Conservation (phyloP, 2,113 vertebrate genomes). For the Balaeniceps rex region DNA sequence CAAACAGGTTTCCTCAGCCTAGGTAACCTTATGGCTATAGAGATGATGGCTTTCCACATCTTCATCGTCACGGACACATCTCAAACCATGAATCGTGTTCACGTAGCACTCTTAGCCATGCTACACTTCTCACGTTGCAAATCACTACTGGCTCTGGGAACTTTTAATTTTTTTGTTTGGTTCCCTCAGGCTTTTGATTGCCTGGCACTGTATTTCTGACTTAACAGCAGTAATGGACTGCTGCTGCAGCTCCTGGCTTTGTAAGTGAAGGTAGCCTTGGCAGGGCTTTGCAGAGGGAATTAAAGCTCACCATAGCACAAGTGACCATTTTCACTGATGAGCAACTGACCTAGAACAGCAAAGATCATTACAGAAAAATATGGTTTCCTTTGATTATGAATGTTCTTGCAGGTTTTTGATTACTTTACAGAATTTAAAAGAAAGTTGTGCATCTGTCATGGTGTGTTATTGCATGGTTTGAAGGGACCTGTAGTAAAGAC, state of each 20-base stretch:
- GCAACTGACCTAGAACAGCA: neutral
- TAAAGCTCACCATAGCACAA: neutral
- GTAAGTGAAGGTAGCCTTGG: neutral
- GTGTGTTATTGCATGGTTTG: neutral
- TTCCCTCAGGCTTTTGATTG: neutral
- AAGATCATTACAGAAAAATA: neutral
- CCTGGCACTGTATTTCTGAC: neutral
- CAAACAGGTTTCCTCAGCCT: neutral
- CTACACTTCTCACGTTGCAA: neutral
- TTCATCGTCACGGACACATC: neutral
- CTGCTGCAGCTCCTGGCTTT: neutral
- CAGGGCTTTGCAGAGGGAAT: neutral
- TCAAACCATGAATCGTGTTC: fast-evolving
- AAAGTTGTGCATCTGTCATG: neutral
- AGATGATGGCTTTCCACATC: neutral
- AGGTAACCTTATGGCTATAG: neutral
- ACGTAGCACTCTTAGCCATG: fast-evolving
- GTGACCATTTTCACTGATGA: neutral
- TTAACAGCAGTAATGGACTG: neutral
- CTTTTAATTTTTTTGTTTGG: neutral
- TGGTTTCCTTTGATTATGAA: neutral
- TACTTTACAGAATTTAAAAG: neutral
- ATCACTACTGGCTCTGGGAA: neutral
- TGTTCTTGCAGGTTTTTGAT: neutral
- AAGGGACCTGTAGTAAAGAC: neutral